Evolutionary conservation across 2,888 invertebrate species (phyloP), one percentile per base, ranked within the genome.

Genomic region (Rhaphigaster nebulosa): DNA sequence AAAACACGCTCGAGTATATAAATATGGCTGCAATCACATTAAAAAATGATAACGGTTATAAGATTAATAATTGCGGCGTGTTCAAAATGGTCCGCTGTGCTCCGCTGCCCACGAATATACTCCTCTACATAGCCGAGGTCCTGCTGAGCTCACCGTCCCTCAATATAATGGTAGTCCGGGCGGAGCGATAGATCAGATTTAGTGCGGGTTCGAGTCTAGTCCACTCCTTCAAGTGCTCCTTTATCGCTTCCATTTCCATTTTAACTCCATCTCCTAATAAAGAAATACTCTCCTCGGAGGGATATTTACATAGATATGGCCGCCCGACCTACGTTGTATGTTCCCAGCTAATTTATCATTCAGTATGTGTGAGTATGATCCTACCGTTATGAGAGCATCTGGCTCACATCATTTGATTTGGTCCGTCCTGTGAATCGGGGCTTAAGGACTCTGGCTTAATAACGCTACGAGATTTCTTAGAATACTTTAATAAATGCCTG

Each of bases 211-310:
- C 70, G 38, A 38, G 3, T 76, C 34, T 10, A 26, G n/a, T n/a
- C 56, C 29, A 13, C 65, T 29, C 15, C 23, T n/a, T n/a, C 65
- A 12, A 29, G 18, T 29, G 6, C 65, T 76, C 70, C 38, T 76
- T 76, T 76, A 76, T 76, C 70, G 70, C 70, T 38, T 76, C 34
- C 70, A 76, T 76, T 76, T 76, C 70, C 70, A 76, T 76, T 76
- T 38, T 23, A 38, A 76, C 70, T 76, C 70, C 70, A 8, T 18
- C 70, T 38, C 34, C 70, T 76, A 76, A 76, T 76, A 76, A 76
- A 76, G 70, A 76, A 76, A 76, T 76, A 38, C 70, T 20, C 70
- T 76, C 34, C 20, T 76, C 23, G 20, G 8, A 20, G 8, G 70
- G 0, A 20, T 20, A 76, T 76, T 76, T 76, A 76, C 70, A 76